phyloP scores from a whole-genome alignment of 1,140 invertebrate species.

The Melanaphis sacchari region DNA sequence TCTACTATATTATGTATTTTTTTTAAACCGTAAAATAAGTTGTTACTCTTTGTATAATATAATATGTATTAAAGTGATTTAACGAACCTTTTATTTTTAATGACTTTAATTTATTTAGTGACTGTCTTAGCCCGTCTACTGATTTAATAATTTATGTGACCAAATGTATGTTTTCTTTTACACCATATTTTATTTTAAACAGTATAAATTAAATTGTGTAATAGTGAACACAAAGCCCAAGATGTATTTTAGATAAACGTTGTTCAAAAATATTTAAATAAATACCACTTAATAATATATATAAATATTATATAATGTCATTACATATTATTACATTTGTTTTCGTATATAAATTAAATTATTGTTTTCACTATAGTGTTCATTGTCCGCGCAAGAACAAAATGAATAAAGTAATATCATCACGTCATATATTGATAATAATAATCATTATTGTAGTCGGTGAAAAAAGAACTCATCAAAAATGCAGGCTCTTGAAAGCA shows the following conservation, averaged over 20 bases:
- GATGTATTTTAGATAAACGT: background rate
- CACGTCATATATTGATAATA: background rate
- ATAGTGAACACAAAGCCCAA: background rate
- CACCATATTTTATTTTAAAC: background rate
- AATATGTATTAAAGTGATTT: background rate
- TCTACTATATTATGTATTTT: background rate
- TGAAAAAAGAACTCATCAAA: background rate
- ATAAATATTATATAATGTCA: background rate
- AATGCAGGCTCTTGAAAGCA: constrained; percentile 7
- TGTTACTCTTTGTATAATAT: background rate
- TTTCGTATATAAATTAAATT: background rate
- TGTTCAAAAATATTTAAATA: background rate
- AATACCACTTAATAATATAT: background rate
- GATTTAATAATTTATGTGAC: constrained; percentile 1
- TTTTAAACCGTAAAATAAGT: background rate
- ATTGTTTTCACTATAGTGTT: background rate
- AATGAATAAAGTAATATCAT: background rate
- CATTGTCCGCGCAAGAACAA: background rate
- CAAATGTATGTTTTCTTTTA: background rate
- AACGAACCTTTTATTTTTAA: constrained; percentile 36
- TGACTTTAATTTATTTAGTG: constrained; percentile 8
- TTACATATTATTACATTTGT: background rate
- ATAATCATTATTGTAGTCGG: background rate
- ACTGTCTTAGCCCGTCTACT: background rate
- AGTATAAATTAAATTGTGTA: background rate